Conservation (phyloP, 2,113 vertebrate species). For the Carlito syrichta region DNA sequence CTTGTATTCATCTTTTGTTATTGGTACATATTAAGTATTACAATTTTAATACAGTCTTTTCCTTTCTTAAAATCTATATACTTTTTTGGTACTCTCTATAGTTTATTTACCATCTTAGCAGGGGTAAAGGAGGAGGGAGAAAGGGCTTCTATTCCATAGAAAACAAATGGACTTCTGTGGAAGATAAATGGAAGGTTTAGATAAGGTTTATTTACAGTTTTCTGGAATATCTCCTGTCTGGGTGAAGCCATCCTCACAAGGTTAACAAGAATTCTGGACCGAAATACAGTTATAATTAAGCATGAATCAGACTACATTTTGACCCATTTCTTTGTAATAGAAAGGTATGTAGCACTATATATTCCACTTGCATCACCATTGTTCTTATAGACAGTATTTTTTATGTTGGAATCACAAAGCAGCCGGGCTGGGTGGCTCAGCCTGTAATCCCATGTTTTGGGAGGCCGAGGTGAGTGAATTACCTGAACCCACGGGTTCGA, state of each 20-base stretch:
- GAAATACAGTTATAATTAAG: neutral
- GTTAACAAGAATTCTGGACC: neutral
- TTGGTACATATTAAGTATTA: no score
- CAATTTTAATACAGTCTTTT: no score
- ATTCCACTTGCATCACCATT: neutral
- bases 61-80: no score
- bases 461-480: no score
- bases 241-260: neutral
- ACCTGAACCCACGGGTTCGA: no score
- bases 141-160: no score
- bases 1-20: no score
- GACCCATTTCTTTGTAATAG: neutral
- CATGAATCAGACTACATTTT: neutral
- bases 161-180: neutral
- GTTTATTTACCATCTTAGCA: neutral
- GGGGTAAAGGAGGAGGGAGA: neutral
- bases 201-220: neutral
- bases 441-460: no score
- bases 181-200: neutral
- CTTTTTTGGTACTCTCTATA: no score
- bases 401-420: neutral
- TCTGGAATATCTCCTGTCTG: neutral
- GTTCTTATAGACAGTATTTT: neutral
- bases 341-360: neutral
- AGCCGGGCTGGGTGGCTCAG: no score